Evolutionary conservation across 2,888 invertebrate genomes (phyloP).

Genomic region (Pristionchus maxplancki): DNA sequence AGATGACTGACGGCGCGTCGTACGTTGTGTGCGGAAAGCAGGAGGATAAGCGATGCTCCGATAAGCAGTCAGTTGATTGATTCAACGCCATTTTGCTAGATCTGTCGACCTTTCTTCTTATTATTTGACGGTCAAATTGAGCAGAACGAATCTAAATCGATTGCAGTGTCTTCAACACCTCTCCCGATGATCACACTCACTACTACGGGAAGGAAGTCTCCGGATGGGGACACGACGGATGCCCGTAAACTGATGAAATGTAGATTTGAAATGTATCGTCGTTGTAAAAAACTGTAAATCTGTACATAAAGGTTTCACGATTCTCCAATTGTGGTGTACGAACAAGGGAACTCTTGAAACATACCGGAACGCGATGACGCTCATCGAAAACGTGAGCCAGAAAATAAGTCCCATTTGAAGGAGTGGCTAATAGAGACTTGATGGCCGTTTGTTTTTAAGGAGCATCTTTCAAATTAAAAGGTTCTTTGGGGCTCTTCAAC

Average conservation of each 20-base stretch:
- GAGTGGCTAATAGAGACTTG: too few species aligned
- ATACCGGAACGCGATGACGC: too few species aligned
- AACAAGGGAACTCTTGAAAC: too few species aligned
- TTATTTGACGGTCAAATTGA: too few species aligned
- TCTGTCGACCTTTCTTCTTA: too few species aligned
- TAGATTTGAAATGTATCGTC: not conserved
- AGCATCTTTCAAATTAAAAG: too few species aligned
- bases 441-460: too few species aligned
- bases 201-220: slow-evolving; percentile 67
- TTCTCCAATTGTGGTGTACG: not conserved
- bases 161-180: slow-evolving; percentile 56
- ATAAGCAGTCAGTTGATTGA: slow-evolving; percentile 9
- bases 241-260: slow-evolving; percentile 35
- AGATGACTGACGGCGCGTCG: slow-evolving; percentile 48
- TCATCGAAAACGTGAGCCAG: too few species aligned
- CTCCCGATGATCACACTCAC: slow-evolving; percentile 66
- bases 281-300: slow-evolving; percentile 12
- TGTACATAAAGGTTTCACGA: slow-evolving; percentile 14
- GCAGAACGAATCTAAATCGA: too few species aligned
- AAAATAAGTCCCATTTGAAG: too few species aligned
- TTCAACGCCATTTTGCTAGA: too few species aligned
- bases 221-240: slow-evolving; percentile 63
- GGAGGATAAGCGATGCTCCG: slow-evolving; percentile 49
- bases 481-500: too few species aligned
- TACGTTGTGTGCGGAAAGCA: slow-evolving; percentile 50